Evolutionary conservation across 64 coral and sea anemone genomes (phyloP).

Genomic region (Actinia tenebrosa): DNA sequence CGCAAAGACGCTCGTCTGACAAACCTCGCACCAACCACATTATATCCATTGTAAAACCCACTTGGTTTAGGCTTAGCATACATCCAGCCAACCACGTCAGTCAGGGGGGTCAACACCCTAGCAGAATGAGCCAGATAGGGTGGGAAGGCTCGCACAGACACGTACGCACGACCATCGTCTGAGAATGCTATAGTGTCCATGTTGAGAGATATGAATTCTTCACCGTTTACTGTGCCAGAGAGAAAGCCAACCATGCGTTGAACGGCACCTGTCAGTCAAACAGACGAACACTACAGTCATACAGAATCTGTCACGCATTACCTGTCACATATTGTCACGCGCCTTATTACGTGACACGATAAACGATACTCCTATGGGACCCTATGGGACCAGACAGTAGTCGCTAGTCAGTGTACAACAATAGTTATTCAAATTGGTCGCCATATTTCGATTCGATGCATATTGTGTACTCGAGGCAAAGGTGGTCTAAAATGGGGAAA

Average conservation of each 20-base stretch:
- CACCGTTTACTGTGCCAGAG: conserved; percentile 40
- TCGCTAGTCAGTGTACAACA: too few relatives aligned
- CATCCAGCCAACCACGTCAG: conserved; percentile 59
- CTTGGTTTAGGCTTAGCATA: conserved; percentile 34
- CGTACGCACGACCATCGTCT: conserved; percentile 66
- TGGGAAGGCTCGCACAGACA: conserved; percentile 49
- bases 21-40: conserved; percentile 50
- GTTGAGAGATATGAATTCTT: conserved; percentile 1
- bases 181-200: conserved; percentile 52
- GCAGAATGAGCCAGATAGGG: conserved; percentile 29
- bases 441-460: too few relatives aligned
- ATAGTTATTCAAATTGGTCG: too few relatives aligned
- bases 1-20: conserved; percentile 49
- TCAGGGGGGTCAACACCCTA: conserved; percentile 58
- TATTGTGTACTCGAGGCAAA: too few relatives aligned
- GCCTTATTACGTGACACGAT: too few relatives aligned
- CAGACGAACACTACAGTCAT: neutral
- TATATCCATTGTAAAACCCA: conserved; percentile 38
- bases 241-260: conserved; percentile 57
- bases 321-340: neutral
- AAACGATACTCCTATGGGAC: too few relatives aligned
- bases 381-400: too few relatives aligned
- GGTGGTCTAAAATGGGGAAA: too few relatives aligned
- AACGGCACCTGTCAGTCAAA: conserved; percentile 35
- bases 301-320: neutral